Evolutionary conservation across 2,888 invertebrate species (phyloP).

Genomic region (Eupithecia pulchellata): DNA sequence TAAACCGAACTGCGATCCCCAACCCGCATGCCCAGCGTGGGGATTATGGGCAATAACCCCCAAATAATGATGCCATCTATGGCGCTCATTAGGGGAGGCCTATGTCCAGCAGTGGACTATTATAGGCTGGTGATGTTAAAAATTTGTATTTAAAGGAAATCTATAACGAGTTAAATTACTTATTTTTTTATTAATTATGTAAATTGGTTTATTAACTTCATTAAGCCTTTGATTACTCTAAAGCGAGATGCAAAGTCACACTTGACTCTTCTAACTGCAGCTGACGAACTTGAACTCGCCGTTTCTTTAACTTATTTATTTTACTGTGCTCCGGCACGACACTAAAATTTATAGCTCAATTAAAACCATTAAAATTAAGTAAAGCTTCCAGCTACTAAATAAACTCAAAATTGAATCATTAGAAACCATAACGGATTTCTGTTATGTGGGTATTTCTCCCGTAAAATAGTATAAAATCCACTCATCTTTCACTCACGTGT

Average conservation of each 20-base stretch:
- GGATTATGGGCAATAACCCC: too few relatives aligned
- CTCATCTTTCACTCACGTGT: constrained; percentile 48
- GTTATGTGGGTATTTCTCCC: constrained; percentile 42
- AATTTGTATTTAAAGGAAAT: too few relatives aligned
- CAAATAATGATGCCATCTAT: too few relatives aligned
- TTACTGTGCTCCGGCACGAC: constrained; percentile 44
- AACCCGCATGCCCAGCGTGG: too few relatives aligned
- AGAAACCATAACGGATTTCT: constrained; percentile 43
- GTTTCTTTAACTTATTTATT: constrained; percentile 35
- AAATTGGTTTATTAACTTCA: background rate
- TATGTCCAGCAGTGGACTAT: too few relatives aligned
- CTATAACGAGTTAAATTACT: too few relatives aligned
- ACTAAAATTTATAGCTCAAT: constrained; percentile 51
- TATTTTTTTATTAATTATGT: too few relatives aligned
- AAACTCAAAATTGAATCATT: constrained; percentile 40
- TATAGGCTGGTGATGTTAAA: too few relatives aligned
- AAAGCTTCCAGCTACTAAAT: constrained; percentile 47
- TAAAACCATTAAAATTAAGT: constrained; percentile 50
- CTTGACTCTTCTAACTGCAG: constrained; percentile 20
- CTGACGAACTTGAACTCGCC: constrained; percentile 36
- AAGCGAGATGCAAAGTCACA: background rate
- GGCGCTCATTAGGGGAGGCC: too few relatives aligned
- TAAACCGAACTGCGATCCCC: too few relatives aligned
- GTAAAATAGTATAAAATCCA: constrained; percentile 36
- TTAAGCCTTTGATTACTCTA: background rate